A percentile compares a stretch with the other conserved stretches of the same genome.
These are phyloP conservation scores for Aulostomus chinensis DNA, from an alignment of 2,797 vertebrate genomes.

Conservation along the genomic window DNA sequence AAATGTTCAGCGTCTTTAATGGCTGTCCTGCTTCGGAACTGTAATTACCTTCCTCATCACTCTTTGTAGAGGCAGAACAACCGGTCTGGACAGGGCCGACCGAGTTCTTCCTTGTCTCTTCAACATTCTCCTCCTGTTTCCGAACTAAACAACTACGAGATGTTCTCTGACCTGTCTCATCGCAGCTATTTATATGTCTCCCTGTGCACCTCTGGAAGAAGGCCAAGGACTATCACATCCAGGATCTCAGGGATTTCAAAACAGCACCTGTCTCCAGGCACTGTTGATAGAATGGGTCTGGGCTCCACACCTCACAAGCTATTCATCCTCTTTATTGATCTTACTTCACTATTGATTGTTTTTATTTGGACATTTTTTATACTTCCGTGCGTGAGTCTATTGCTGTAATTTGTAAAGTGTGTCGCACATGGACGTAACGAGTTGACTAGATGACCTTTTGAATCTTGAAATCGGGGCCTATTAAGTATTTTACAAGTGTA, in stretches of 20 bases:
- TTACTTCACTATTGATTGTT: conserved; percentile 38
- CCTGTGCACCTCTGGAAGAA: conserved; percentile 16
- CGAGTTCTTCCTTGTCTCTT: conserved; percentile 8
- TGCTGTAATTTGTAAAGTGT: conserved; percentile 5
- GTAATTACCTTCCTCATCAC: conserved; percentile 22
- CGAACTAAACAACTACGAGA: conserved; percentile 23
- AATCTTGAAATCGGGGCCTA: neutral
- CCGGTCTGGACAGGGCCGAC: neutral
- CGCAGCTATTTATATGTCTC: conserved; percentile 40
- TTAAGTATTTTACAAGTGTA: no score
- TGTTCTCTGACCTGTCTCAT: conserved; percentile 36
- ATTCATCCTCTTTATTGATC: conserved; percentile 44
- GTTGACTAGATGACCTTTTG: neutral
- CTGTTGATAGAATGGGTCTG: conserved; percentile 7
- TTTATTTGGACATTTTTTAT: conserved; percentile 28
- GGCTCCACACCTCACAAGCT: conserved; percentile 19
- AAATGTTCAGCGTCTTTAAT: neutral
- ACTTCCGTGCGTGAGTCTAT: conserved; percentile 3
- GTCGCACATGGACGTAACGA: neutral
- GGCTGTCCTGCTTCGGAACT: conserved; percentile 1
- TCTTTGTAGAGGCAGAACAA: neutral
- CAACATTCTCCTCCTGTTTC: conserved; percentile 1
- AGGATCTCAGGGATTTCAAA: conserved; percentile 33
- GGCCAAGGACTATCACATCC: conserved; percentile 28
- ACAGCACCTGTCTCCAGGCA: conserved; percentile 5